Base-by-base conservation (phyloP, 1,140 invertebrate genomes). In the Protaetia brevitarsis region DNA sequence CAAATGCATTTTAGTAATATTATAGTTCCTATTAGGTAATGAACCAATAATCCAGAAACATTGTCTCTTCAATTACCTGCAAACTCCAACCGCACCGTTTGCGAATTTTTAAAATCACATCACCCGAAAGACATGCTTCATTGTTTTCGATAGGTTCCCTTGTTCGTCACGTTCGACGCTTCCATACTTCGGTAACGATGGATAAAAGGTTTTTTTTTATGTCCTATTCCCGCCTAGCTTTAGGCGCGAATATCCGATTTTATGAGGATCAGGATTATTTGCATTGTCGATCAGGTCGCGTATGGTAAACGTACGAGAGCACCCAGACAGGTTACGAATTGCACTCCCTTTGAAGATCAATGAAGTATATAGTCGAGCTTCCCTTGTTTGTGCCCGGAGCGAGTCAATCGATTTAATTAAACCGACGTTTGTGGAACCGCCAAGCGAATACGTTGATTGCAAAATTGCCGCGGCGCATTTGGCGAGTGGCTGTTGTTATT, bases 11-110 rank as follows among this genome's bases (percentile, higher is more conserved):
- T 51, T 23, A 51, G 41, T 7, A 51, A 10, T 51, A 51, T 19
- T 23, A 51, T 23, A 23, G 41, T 23, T 10, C 16, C 41, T 10
- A 51, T 51, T 23, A 51, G 19, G 2, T 19, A 51, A 19, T 51
- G 41, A 51, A 19, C 41, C 41, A 51, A 23, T 51, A 51, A 51
- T 23, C 41, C 2, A 51, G 41, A 23, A 51, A 51, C 41, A 51
- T 51, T 51, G 13, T 51, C 41, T 19, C 41, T 51, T 23, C 6
- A 0, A 19, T 8, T 21, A 16, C 41, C 16, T 37, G 16, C 10
- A 11, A 16, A 37, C 34, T 16, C 11, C 34, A 10, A 51, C 41
- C 19, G 26, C 19, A 23, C 21, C 41, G 26, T 23, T 51, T 23
- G 41, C 41, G 41, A 51, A 51, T 51, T 23, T 23, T 23, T 19